Conservation (phyloP, 2,113 vertebrate genomes). For the Perca flavescens region DNA sequence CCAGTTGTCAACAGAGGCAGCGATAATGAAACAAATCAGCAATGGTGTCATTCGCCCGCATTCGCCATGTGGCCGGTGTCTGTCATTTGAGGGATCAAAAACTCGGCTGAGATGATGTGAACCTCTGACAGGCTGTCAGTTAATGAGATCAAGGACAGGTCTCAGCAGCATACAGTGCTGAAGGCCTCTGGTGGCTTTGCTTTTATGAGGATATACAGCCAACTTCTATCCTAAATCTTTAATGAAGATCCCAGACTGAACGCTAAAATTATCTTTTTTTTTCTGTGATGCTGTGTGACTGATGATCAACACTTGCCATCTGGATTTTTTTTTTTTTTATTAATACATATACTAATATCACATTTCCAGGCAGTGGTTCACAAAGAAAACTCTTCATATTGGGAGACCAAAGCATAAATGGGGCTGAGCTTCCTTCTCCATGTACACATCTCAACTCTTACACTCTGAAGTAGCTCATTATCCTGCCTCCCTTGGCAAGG, state of each 20-base stretch:
- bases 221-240: constrained; percentile 46
- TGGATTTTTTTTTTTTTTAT: constrained; percentile 23
- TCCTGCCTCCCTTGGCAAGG: constrained; percentile 61
- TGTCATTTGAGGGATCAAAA: constrained; percentile 19
- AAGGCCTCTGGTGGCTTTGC: constrained; percentile 27
- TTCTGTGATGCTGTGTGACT: constrained; percentile 24
- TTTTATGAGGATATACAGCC: constrained; percentile 26
- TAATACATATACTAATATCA: constrained; percentile 17
- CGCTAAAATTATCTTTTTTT: constrained; percentile 45
- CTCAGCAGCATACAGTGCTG: not conserved
- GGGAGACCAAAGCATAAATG: constrained; percentile 18
- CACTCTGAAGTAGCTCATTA: constrained; percentile 70
- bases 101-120: not conserved
- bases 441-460: constrained; percentile 42
- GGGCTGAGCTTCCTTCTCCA: not conserved
- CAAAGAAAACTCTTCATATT: constrained; percentile 13
- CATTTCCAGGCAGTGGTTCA: constrained; percentile 24
- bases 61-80: not conserved
- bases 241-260: constrained; percentile 48
- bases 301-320: constrained; percentile 46
- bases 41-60: not conserved
- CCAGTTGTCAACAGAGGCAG: constrained; percentile 31
- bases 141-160: constrained; percentile 23
- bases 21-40: constrained; percentile 45
- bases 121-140: constrained; percentile 37